Evolutionary conservation across 2,113 vertebrate genomes (phyloP).

Genomic region (Pachypanchax playfairii): DNA sequence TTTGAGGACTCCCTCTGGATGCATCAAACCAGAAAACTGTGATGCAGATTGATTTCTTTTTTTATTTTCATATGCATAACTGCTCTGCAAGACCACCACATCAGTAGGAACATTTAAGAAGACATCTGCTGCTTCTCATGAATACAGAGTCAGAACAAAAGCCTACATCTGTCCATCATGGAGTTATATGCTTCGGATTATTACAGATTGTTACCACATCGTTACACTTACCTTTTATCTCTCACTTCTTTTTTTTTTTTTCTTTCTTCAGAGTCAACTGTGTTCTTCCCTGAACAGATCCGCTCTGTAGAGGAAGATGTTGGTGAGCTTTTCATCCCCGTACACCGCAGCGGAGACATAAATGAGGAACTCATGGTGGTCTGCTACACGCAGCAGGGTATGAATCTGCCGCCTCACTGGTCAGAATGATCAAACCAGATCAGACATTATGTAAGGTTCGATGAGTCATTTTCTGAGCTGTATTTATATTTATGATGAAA

Average conservation of each 20-base stretch:
- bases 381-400: slow-evolving; percentile 93
- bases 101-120: slow-evolving; percentile 37
- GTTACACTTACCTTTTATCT: slow-evolving; percentile 19
- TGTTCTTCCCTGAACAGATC: slow-evolving; percentile 88
- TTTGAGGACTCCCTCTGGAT: slow-evolving; percentile 64
- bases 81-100: slow-evolving; percentile 49
- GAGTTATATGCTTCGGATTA: slow-evolving; percentile 48
- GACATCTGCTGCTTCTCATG: slow-evolving; percentile 2
- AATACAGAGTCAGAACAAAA: slow-evolving; percentile 52
- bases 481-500: not conserved
- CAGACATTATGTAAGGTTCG: not conserved
- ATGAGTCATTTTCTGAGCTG: not conserved
- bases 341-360: slow-evolving; percentile 89
- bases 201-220: slow-evolving; percentile 47
- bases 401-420: not conserved
- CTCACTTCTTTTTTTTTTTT: slow-evolving; percentile 2
- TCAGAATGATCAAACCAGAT: not conserved
- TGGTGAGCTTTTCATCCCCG: slow-evolving; percentile 89
- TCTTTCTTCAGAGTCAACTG: slow-evolving; percentile 85
- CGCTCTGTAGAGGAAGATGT: slow-evolving; percentile 87
- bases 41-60: slow-evolving; percentile 50
- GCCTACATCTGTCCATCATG: slow-evolving; percentile 20
- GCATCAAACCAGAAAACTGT: slow-evolving; percentile 40
- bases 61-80: slow-evolving; percentile 57
- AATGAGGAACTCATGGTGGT: slow-evolving; percentile 93